Percentiles rank a stretch among this genome's conserved stretches.
Conservation (phyloP, 2,888 invertebrate genomes). For the Drosophila borborema region DNA sequence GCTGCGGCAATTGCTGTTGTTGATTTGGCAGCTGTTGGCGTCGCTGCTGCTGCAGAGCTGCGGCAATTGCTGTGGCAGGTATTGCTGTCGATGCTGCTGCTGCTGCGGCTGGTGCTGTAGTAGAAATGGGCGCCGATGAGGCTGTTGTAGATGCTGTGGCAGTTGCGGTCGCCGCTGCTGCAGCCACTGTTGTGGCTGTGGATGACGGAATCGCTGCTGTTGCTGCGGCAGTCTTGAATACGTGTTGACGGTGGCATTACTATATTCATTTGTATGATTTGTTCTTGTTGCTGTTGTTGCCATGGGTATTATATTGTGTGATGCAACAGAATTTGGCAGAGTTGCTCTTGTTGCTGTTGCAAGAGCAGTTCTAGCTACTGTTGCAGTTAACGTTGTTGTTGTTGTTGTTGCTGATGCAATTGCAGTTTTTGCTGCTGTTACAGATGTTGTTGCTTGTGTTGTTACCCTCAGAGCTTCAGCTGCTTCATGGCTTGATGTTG, state of each 20-base stretch:
- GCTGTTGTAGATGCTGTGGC: not conserved
- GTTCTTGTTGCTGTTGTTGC: conserved; percentile 12
- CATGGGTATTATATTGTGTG: not conserved
- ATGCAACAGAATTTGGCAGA: not conserved
- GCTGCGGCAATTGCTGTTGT: not conserved
- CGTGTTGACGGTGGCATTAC: conserved; percentile 9
- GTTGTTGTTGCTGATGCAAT: not conserved
- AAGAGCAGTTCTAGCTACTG: not conserved
- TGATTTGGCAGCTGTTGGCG: not conserved
- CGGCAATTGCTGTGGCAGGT: not conserved
- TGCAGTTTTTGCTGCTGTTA: not conserved
- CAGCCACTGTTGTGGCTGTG: not conserved
- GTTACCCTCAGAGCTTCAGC: conserved; percentile 5
- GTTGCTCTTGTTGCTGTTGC: not conserved
- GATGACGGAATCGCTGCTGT: conserved; percentile 9
- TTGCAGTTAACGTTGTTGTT: not conserved
- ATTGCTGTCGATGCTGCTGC: not conserved
- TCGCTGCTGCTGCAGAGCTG: not conserved
- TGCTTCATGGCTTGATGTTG: not conserved
- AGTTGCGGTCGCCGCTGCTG: conserved; percentile 3
- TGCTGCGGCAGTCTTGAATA: not conserved
- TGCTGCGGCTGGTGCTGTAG: not conserved
- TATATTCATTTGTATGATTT: not conserved
- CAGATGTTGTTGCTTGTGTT: conserved; percentile 13
- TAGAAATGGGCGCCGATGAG: not conserved